Conservation (phyloP, 2,113 vertebrate genomes). For the Rhagologus leucostigma region DNA sequence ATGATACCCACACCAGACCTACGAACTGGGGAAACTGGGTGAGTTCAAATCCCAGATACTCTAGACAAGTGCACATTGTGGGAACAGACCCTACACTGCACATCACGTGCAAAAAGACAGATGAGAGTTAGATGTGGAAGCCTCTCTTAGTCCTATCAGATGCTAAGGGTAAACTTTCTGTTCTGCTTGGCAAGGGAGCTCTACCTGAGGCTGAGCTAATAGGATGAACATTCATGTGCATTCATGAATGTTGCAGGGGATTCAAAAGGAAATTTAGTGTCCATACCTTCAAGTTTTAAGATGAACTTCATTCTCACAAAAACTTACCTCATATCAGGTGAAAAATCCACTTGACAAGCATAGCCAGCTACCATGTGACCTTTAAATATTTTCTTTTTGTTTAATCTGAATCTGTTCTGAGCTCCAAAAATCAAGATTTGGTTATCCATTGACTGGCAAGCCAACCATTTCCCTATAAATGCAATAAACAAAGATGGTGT, state of each 20-base stretch:
- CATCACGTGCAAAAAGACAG: rapidly evolving
- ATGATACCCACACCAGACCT: background rate
- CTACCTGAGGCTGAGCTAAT: background rate
- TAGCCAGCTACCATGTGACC: slow-evolving; percentile 99
- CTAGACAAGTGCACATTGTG: rapidly evolving
- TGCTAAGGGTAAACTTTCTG: background rate
- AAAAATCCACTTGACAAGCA: slow-evolving; percentile 98
- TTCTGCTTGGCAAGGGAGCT: background rate
- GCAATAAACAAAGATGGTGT: background rate
- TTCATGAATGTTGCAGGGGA: background rate
- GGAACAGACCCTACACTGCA: background rate
- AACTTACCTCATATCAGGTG: slow-evolving; percentile 96
- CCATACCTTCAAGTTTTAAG: background rate
- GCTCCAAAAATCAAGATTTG: slow-evolving; percentile 99
- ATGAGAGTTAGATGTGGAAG: background rate
- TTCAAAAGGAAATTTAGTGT: background rate
- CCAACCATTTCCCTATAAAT: slow-evolving; percentile 91
- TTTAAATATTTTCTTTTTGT: slow-evolving; percentile 99
- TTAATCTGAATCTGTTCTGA: slow-evolving; percentile 96
- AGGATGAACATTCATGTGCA: background rate
- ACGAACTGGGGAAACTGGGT: rapidly evolving
- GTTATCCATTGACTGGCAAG: slow-evolving; percentile 99
- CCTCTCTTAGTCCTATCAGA: background rate
- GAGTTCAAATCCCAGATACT: background rate
- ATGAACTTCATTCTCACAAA: background rate